Base-by-base conservation (phyloP, 2,797 vertebrate genomes). In the Lagorchestes hirsutus region DNA sequence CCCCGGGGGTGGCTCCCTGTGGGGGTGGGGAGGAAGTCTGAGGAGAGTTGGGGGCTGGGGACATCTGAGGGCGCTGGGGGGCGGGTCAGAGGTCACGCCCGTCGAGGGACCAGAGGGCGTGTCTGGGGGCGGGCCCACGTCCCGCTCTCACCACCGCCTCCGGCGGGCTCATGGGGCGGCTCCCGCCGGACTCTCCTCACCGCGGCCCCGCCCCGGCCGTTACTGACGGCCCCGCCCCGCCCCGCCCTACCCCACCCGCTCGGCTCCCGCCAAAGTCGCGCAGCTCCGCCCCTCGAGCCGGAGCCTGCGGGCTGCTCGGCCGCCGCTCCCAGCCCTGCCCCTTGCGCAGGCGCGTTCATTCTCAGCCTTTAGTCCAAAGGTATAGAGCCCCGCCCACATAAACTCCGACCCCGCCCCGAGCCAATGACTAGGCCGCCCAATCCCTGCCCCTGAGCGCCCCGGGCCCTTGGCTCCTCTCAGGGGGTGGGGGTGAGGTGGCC, bases 221-320 rank as follows among this genome's bases (percentile, higher is more conserved):
- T 82, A 82, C 40, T 82, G 40, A 40, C 1, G 74, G 40, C 22
- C 90, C 90, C 91, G 55, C 91, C 18, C 57, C 28, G 24, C 18
- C 55, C 13, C 22, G 27, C n/a, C 55, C 34, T 8, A 18, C 54
- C 24, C 22, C 0, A 9, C 92, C n/a, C 5, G 18, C 14, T 58
- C n/a, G 14, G 1, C 0, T 22, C 40, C 5, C 54, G 29, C 5
- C 28, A 5, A 0, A 5, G 46, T n/a, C 50, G 5, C 58, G 0
- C 0, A 31, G 58, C 31, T 46, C 90, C 31, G 29, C 27, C 46
- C 9, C 57, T 0, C 46, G 18, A 0, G 1, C 55, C 18, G 40
- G 46, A 18, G 28, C 14, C 28, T 14, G 3, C 16, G 29, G 12
- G 27, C 2, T 50, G 8, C 2, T 3, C 0, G 0, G 0, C 0